phyloP scores from a whole-genome alignment of 2,888 invertebrate species.

The Imbricaverruca yamaguchii region DNA sequence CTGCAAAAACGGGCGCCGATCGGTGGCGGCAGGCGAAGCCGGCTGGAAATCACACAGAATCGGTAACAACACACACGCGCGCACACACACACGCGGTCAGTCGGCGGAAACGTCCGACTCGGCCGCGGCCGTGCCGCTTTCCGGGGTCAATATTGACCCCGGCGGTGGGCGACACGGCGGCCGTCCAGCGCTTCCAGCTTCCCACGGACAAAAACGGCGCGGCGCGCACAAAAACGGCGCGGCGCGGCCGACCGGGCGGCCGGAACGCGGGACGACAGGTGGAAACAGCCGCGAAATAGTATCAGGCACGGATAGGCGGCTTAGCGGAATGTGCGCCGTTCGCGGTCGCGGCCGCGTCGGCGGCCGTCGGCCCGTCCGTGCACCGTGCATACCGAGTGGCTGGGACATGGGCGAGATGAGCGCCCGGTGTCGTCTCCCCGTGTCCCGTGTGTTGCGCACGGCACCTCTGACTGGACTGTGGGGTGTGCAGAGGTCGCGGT shows the following conservation, averaged over 20 bases:
- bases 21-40: neutral
- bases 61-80: neutral
- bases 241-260: neutral
- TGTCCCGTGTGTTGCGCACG: too few species aligned
- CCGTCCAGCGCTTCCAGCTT: neutral
- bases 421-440: too few species aligned
- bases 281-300: slow-evolving; percentile 6
- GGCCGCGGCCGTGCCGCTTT: neutral
- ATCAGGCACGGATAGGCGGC: slow-evolving; percentile 15
- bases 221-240: slow-evolving; percentile 4
- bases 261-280: neutral
- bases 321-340: neutral
- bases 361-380: too few species aligned
- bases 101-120: neutral
- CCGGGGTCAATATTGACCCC: neutral
- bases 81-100: too few species aligned
- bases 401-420: too few species aligned
- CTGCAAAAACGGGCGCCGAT: neutral
- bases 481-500: too few species aligned
- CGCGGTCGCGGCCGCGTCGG: neutral
- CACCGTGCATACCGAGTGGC: too few species aligned
- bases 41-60: neutral
- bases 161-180: neutral
- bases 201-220: neutral
- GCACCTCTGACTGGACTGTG: too few species aligned